These are phyloP conservation scores for Archivesica marissinica DNA, from an alignment of 1,140 invertebrate species.

Conservation along the genomic window DNA sequence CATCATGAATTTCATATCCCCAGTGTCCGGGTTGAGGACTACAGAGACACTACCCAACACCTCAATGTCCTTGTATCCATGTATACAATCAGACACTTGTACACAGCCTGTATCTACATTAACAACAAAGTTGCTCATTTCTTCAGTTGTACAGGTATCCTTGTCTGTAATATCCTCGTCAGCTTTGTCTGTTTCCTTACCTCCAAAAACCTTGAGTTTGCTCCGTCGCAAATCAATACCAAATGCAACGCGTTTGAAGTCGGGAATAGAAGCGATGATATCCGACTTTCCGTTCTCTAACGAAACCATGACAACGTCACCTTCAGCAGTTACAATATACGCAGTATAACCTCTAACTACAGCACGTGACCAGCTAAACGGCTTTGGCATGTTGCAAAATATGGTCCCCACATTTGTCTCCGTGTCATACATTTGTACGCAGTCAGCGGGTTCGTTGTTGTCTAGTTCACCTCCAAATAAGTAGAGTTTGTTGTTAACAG, in stretches of 20 bases:
- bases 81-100: not conserved
- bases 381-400: slow-evolving; percentile 9
- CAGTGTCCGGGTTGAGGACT: not conserved
- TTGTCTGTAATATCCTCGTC: not conserved
- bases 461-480: slow-evolving; percentile 19
- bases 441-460: not conserved
- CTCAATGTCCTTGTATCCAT: not conserved
- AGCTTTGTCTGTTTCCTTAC: not conserved
- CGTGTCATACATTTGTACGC: slow-evolving; percentile 38
- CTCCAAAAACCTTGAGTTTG: slow-evolving; percentile 36
- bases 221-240: slow-evolving; percentile 5
- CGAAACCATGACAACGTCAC: slow-evolving; percentile 29
- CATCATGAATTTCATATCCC: no score
- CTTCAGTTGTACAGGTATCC: not conserved
- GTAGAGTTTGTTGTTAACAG: slow-evolving; percentile 31
- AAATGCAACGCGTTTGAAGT: slow-evolving; percentile 6
- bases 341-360: not conserved
- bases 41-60: slow-evolving; percentile 7
- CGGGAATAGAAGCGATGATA: slow-evolving; percentile 25
- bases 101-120: slow-evolving; percentile 6
- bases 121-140: not conserved
- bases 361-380: slow-evolving; percentile 14
- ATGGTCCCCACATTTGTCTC: not conserved
- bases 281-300: not conserved
- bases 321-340: slow-evolving; percentile 25